Evolutionary conservation across 2,888 invertebrate species (phyloP), one percentile per base, ranked within the genome.

Genomic region (Apamea monoglypha): DNA sequence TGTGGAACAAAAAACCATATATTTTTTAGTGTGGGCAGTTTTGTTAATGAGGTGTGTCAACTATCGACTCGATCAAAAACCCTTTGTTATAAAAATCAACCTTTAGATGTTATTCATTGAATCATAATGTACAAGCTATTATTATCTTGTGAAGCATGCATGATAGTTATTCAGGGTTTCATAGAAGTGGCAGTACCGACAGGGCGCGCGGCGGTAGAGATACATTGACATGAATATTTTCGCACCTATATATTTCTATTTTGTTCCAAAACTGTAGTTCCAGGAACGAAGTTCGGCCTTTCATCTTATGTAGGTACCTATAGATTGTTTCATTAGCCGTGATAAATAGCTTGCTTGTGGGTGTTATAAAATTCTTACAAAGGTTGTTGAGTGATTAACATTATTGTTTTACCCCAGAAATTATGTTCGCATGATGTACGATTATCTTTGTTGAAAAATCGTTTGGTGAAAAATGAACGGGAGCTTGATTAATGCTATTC

Each of bases 401-500:
- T 25, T 44, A 36, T 21, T 59, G 25, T 70, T 25, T 32, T 2
- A 53, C 25, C 16, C 29, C 14, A 76, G n/a, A 29, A 67, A 59
- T 76, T 47, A 29, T n/a, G 8, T 25, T 70, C 7, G 25, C 59
- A 68, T 68, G 67, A 68, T n/a, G 29, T 50, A 21, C 12, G 21
- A 76, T 29, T 18, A 61, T 56, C 3, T 25, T 50, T 77, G 6
- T 47, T 16, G 44, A 66, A 76, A 76, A 76, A 32, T 25, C 16
- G 8, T 44, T 18, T 47, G 29, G 10, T 56, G 12, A 56, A 56
- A 56, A 56, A 56, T 56, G 0, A n/a, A 56, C 25, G n/a, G 12
- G 1, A 6, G 25, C 1, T 59, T 29, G 47, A 59, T 59, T 59
- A 59, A 77, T 59, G 47, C 8, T 8, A 29, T 40, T 29, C 1